These are phyloP conservation scores for Takifugu bimaculatus DNA, from an alignment of 2,113 vertebrate genomes.

Conservation along the genomic window DNA sequence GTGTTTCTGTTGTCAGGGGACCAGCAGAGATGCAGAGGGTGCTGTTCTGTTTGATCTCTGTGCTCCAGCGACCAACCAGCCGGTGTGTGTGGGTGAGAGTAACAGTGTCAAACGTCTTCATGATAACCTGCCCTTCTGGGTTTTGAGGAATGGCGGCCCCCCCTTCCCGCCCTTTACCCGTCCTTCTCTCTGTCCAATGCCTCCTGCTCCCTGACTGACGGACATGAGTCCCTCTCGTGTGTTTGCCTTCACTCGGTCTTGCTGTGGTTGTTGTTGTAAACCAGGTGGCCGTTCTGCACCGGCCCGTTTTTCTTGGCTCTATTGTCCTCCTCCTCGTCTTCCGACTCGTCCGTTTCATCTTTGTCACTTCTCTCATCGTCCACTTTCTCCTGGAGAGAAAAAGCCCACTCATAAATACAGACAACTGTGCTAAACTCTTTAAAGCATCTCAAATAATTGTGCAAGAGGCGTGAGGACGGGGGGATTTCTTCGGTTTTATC, in stretches of 20 bases:
- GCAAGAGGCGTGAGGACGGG: too few relatives aligned
- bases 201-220: slow-evolving; percentile 28
- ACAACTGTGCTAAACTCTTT: not conserved
- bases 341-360: slow-evolving; percentile 88
- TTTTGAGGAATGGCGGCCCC: slow-evolving; percentile 33
- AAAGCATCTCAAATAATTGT: too few relatives aligned
- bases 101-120: slow-evolving; percentile 48
- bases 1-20: slow-evolving; percentile 21
- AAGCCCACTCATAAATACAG: not conserved
- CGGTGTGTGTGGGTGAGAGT: slow-evolving; percentile 32
- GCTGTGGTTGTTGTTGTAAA: slow-evolving; percentile 85
- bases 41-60: slow-evolving; percentile 34
- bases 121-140: slow-evolving; percentile 38
- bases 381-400: slow-evolving; percentile 70
- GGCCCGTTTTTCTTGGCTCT: slow-evolving; percentile 75
- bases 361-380: slow-evolving; percentile 91
- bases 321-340: slow-evolving; percentile 82
- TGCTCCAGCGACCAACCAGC: slow-evolving; percentile 39
- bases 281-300: slow-evolving; percentile 79
- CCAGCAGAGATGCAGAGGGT: slow-evolving; percentile 38
- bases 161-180: not conserved
- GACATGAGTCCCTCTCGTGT: slow-evolving; percentile 39
- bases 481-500: not conserved
- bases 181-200: slow-evolving; percentile 27
- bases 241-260: slow-evolving; percentile 73